A percentile compares a stretch with the other conserved stretches of the same genome.
Conservation (phyloP, 1,140 invertebrate genomes). For the Belonocnema kinseyi region DNA sequence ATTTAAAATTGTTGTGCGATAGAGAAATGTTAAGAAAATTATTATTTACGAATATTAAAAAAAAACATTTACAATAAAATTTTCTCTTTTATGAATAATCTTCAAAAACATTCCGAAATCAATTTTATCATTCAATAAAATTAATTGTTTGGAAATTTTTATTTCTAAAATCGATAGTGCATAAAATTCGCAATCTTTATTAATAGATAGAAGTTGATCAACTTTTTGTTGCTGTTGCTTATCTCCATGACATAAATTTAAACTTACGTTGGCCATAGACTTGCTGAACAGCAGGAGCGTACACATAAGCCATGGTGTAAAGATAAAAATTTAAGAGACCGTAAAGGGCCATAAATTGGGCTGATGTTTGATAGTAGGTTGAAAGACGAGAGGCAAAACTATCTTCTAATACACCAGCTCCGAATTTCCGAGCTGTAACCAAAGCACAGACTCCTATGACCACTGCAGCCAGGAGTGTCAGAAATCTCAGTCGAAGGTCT, state of each 20-base stretch:
- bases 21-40: no score
- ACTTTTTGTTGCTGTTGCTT: not conserved
- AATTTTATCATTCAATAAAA: no score
- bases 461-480: constrained; percentile 90
- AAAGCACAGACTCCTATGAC: constrained; percentile 87
- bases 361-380: constrained; percentile 92
- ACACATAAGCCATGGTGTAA: constrained; percentile 95
- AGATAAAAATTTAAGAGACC: constrained; percentile 96
- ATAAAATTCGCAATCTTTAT: no score
- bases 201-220: not conserved
- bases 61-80: no score
- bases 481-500: constrained; percentile 95
- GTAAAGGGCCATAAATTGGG: constrained; percentile 96
- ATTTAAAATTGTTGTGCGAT: no score
- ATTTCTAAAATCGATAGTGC: no score
- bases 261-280: constrained; percentile 84
- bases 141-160: no score
- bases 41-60: no score
- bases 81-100: no score
- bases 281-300: constrained; percentile 89
- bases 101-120: no score
- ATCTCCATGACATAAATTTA: not conserved
- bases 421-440: constrained; percentile 89
- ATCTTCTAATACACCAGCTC: constrained; percentile 91
- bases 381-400: constrained; percentile 93